Evolutionary conservation across 2,888 invertebrate genomes (phyloP).

Genomic region (Celastrina argiolus): DNA sequence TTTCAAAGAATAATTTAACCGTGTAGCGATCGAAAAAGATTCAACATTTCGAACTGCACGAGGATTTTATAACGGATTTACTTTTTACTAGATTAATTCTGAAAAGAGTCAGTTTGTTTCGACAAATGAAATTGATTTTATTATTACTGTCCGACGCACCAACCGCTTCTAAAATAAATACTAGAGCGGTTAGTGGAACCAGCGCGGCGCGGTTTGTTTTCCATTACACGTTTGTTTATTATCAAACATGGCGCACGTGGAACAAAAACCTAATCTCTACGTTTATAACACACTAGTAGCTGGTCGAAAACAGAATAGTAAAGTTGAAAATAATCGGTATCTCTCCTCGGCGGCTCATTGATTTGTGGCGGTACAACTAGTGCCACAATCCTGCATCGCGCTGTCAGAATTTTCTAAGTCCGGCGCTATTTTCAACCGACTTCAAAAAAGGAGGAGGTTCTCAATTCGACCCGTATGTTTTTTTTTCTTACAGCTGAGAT

Average conservation of each 20-base stretch:
- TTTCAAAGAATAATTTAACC: no score
- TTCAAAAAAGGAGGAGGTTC: no score
- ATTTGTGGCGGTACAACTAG: no score
- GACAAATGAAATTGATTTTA: neutral
- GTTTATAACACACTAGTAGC: no score
- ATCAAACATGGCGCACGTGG: neutral
- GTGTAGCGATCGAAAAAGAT: neutral
- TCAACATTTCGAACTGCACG: neutral
- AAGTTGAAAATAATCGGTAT: no score
- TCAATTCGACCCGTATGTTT: no score
- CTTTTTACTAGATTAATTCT: neutral
- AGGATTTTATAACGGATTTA: neutral
- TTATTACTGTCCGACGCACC: neutral
- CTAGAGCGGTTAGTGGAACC: constrained; percentile 3
- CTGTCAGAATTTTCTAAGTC: no score
- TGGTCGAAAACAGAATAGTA: no score
- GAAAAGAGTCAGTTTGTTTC: neutral
- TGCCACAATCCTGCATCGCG: no score
- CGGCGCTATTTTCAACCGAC: no score
- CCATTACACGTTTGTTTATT: constrained; percentile 19
- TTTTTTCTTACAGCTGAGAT: no score
- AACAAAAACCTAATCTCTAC: neutral
- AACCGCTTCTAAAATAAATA: constrained; percentile 11
- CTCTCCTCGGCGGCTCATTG: no score
- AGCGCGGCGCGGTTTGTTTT: constrained; percentile 16